A percentile compares a stretch with the other conserved stretches of the same genome.
phyloP scores from a whole-genome alignment of 1,140 invertebrate genomes.

The Sycobia sp. region DNA sequence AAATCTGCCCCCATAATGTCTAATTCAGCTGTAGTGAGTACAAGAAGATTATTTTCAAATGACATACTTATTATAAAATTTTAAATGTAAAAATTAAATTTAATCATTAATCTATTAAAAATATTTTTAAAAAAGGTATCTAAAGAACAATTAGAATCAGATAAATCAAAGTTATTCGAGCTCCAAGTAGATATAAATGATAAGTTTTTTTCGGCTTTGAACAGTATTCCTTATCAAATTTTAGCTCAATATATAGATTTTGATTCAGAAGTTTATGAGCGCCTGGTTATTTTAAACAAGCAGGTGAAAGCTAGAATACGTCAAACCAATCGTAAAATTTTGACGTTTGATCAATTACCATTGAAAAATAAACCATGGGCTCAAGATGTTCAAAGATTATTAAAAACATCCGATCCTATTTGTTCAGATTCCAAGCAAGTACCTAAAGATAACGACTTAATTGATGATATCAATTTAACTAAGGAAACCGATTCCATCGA shows the following conservation, averaged over 20 bases:
- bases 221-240: conserved; percentile 49
- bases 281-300: conserved; percentile 47
- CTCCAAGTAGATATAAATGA: conserved; percentile 49
- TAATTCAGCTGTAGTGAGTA: conserved; percentile 3
- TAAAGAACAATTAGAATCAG: conserved; percentile 42
- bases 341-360: not conserved
- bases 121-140: conserved; percentile 25
- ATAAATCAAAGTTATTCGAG: conserved; percentile 41
- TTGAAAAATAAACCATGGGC: not conserved
- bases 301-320: conserved; percentile 50
- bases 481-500: not conserved
- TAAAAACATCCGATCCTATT: not conserved
- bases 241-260: conserved; percentile 52
- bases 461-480: not conserved
- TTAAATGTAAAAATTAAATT: no score
- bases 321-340: conserved; percentile 40
- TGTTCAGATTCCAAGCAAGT: not conserved
- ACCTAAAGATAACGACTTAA: not conserved
- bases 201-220: conserved; percentile 45
- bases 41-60: no score
- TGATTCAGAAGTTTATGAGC: conserved; percentile 40
- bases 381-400: not conserved
- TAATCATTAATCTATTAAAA: no score
- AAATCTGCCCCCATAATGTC: conserved; percentile 10
- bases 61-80: no score